Evolutionary conservation across 2,888 invertebrate species (phyloP), one percentile per base, ranked within the genome.

Genomic region (Drosophila tanythrix): DNA sequence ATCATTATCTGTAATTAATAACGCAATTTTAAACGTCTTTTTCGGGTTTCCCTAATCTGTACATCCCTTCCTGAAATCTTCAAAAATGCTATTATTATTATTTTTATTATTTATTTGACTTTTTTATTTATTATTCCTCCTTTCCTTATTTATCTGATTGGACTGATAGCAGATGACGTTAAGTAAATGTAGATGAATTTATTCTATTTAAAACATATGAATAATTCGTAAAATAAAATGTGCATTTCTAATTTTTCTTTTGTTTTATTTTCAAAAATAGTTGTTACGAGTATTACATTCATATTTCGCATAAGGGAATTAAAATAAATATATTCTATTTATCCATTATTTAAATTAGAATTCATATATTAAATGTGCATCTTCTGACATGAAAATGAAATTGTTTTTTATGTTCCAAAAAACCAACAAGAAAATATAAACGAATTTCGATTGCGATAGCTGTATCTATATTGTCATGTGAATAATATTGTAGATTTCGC

Each of bases 361-460:
- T 21, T 21, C 21, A 40, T n/a, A 21, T 21, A 21, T 21, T 21
- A 40, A 21, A 40, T 40, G 11, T 40, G 40, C 4, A 40, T 40
- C 2, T n/a, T 21, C 11, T 11, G 40, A 46, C 1, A 46, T 13
- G 46, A 21, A n/a, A 40, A 21, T 21, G n/a, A 40, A 21, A 40
- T 11, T 2, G 4, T 5, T 36, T 15, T 35, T 35, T 35, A 5
- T 15, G 6, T 36, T 21, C 43, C 21, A 11, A 43, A 43, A 46
- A 13, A 13, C 13, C 13, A 21, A 21, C 2, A 46, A 13, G 6
- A 46, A 46, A 21, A 7, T 46, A 46, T 7, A 25, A 46, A 46
- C 46, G 25, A 25, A 8, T 7, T 36, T 13, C 6, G 36, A 36
- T 46, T 35, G 31, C 29, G 36, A 83, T 61, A 46, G 51, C 53